Conservation (phyloP, 2,113 vertebrate species). For the Turnix velox region DNA sequence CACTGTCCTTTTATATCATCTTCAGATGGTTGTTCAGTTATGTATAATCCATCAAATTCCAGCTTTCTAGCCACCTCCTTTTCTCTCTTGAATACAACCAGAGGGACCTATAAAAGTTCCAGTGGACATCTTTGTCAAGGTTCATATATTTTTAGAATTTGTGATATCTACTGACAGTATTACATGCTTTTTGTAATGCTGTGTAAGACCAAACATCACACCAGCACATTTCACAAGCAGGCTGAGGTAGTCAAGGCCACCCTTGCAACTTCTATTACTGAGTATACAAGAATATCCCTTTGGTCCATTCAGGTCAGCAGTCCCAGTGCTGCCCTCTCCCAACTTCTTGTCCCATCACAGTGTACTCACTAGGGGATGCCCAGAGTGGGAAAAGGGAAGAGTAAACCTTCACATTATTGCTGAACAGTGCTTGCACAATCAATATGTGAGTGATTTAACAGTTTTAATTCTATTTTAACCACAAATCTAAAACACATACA, state of each 20-base stretch:
- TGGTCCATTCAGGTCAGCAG: neutral
- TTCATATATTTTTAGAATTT: neutral
- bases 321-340: neutral
- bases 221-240: neutral
- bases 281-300: neutral
- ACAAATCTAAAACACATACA: neutral
- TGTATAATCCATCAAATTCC: slow-evolving; percentile 96
- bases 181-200: neutral
- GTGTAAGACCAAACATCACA: neutral
- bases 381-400: neutral
- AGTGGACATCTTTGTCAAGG: neutral
- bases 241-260: neutral
- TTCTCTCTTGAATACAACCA: slow-evolving; percentile 96
- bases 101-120: slow-evolving; percentile 81
- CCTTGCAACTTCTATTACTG: accelerated
- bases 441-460: neutral
- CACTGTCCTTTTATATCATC: slow-evolving; percentile 98
- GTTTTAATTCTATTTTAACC: neutral
- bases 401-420: neutral
- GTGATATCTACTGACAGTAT: neutral
- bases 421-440: neutral
- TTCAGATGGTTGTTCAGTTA: slow-evolving; percentile 95
- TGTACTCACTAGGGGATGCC: accelerated
- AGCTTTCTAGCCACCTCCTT: slow-evolving; percentile 96
- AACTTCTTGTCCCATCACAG: neutral